Percentiles rank a stretch among this genome's conserved stretches.
Evolutionary conservation across 1,140 invertebrate species (phyloP).

Genomic region (Hermatobates lingyangjiaoensis): DNA sequence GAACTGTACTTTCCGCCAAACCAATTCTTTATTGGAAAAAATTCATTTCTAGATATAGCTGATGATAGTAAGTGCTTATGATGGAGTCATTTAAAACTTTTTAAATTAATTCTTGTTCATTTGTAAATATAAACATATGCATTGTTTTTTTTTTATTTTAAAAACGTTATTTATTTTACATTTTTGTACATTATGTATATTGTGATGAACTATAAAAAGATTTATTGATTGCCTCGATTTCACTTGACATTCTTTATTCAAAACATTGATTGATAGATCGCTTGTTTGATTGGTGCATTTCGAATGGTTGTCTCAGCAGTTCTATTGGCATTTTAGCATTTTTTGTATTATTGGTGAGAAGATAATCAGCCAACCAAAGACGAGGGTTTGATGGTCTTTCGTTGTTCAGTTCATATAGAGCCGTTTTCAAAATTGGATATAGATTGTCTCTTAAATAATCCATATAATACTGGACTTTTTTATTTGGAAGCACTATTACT

Average conservation of each 20-base stretch:
- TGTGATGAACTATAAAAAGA: too few relatives aligned
- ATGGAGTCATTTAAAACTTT: too few relatives aligned
- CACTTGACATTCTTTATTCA: too few relatives aligned
- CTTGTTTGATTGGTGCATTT: too few relatives aligned
- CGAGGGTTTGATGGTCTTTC: constrained; percentile 52
- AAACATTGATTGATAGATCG: too few relatives aligned
- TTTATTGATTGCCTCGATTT: too few relatives aligned
- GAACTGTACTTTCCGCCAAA: neutral
- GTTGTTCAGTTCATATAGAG: constrained; percentile 45
- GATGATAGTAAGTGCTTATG: too few relatives aligned
- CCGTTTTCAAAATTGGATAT: constrained; percentile 41
- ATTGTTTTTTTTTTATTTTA: too few relatives aligned
- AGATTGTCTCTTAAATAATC: constrained; percentile 47
- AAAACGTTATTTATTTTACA: too few relatives aligned
- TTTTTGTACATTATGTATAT: too few relatives aligned
- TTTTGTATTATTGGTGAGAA: constrained; percentile 54
- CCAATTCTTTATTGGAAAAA: neutral
- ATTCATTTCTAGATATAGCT: neutral
- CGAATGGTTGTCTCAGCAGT: neutral
- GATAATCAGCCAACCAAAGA: constrained; percentile 57
- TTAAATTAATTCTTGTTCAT: too few relatives aligned
- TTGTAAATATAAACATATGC: too few relatives aligned
- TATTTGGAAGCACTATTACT: constrained; percentile 41
- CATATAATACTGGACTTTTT: constrained; percentile 29
- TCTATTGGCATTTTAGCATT: constrained; percentile 31